Base-by-base conservation (phyloP, 2,797 vertebrate genomes). In the Percopsis omiscomaycus region DNA sequence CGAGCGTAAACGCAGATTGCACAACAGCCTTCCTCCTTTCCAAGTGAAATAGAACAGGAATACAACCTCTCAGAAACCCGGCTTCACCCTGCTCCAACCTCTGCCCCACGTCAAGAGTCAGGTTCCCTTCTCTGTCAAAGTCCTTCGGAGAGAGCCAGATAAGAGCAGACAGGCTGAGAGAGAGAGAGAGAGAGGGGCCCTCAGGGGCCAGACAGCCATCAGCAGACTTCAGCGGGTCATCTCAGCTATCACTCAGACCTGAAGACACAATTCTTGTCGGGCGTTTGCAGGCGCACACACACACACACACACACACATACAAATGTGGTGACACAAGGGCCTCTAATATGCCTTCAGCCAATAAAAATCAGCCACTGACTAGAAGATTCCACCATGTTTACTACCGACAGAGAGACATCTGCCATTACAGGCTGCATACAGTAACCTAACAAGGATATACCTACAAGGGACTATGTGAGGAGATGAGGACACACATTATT, bases 121-220 rank as follows among this genome's bases (percentile, higher is more conserved):
- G 84, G 88, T 90, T 91, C 82, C 84, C 83, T 80, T 84, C 79
- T 84, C 87, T 89, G 83, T 89, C 88, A 89, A 84, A 85, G 84
- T 90, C 86, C 82, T 85, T 81, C 82, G 62, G 63, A 63, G 64
- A 73, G 63, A 80, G 71, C 27, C 1, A 60, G 11, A 29, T 14
- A n/a, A 4, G 10, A 45, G n/a, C 9, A 16, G 3, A 61, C 15
- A 29, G 59, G 15, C 14, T 32, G 8, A 48, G 58, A 72, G 70
- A 55, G 73, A 79, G 67, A 60, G 74, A 74, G 67, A 75, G 69
- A 53, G 37, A 83, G 66, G 66, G 70, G 69, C 77, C 78, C 85
- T 84, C 68, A 51, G 84, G 85, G 88, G 79, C 84, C 76, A 86
- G 81, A 83, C 84, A 69, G 74, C 71, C 68, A 86, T 82, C 80